A percentile compares a stretch with the other conserved stretches of the same genome.
phyloP scores from a whole-genome alignment of 1,140 invertebrate species.

The Caenorhabditis briggsae region DNA sequence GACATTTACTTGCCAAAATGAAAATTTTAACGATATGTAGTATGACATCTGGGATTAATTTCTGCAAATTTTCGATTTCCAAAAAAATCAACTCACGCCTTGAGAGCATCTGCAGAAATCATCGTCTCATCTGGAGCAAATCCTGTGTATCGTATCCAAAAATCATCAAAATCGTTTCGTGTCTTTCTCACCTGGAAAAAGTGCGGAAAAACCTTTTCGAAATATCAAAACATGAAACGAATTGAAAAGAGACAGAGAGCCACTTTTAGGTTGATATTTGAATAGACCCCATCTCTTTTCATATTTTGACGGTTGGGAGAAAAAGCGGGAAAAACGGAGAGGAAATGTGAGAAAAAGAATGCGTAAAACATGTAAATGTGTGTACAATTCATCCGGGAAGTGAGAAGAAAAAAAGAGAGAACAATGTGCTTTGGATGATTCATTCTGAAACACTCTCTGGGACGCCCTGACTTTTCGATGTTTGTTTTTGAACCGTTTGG shows the following conservation, averaged over 20 bases:
- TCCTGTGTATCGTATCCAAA: neutral
- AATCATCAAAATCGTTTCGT: neutral
- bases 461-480: neutral
- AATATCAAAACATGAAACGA: neutral
- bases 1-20: no score
- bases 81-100: neutral
- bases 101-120: constrained; percentile 40
- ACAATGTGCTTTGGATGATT: neutral
- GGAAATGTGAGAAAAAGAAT: constrained; percentile 15
- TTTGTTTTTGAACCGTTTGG: constrained; percentile 25
- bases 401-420: neutral
- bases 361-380: constrained; percentile 55
- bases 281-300: constrained; percentile 3
- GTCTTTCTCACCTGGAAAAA: neutral
- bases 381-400: constrained; percentile 30
- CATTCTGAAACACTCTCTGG: constrained; percentile 22
- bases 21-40: no score
- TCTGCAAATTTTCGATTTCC: no score
- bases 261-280: neutral
- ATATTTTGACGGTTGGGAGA: neutral
- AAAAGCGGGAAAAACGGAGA: neutral
- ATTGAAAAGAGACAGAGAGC: neutral
- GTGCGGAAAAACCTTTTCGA: constrained; percentile 4
- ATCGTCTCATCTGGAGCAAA: neutral
- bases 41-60: no score